Evolutionary conservation across 2,888 invertebrate genomes (phyloP).

Genomic region (Blomia tropicalis): DNA sequence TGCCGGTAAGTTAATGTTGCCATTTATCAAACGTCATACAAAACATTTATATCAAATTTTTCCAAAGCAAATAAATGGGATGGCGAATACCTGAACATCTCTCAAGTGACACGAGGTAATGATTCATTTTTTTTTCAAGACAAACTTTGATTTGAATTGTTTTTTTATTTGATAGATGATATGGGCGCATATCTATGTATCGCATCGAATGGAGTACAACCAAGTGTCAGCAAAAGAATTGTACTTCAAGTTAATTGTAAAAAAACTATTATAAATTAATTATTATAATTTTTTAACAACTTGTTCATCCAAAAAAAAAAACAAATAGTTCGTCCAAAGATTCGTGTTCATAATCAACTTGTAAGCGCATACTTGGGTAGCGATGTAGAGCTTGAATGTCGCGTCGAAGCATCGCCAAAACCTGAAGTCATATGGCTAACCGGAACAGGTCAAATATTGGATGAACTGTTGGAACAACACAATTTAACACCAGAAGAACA

Average conservation of each 20-base stretch:
- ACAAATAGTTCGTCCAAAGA: constrained; percentile 31
- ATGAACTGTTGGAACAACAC: constrained; percentile 6
- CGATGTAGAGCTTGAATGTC: constrained; percentile 29
- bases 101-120: constrained; percentile 28
- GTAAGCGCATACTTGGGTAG: constrained; percentile 28
- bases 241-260: constrained; percentile 36
- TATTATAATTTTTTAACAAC: background rate
- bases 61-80: constrained; percentile 27
- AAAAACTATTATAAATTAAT: constrained; percentile 26
- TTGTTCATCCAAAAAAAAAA: background rate
- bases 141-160: background rate
- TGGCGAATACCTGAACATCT: constrained; percentile 31
- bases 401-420: constrained; percentile 29
- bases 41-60: too few relatives aligned
- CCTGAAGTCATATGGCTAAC: constrained; percentile 29
- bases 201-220: constrained; percentile 36
- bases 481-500: background rate
- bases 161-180: constrained; percentile 25
- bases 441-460: background rate
- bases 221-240: constrained; percentile 33
- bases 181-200: constrained; percentile 32
- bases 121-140: background rate
- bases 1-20: constrained; percentile 25
- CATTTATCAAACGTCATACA: background rate
- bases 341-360: constrained; percentile 29